Evolutionary conservation across 2,888 invertebrate species (phyloP), one percentile per base, ranked within the genome.

Genomic region (Acanthacorydalis orientalis): DNA sequence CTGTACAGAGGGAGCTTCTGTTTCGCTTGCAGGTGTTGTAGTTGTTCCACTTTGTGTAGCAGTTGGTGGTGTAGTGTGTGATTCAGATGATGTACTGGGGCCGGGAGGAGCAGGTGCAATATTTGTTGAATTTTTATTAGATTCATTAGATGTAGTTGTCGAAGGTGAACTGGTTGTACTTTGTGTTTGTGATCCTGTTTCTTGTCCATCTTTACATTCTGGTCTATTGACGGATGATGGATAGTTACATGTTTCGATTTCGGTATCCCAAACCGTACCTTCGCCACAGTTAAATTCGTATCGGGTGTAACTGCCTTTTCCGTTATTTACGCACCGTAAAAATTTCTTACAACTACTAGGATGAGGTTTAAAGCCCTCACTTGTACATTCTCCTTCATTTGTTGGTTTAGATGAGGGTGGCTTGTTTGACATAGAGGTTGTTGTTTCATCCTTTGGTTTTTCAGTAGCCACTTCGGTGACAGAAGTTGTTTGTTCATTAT

Each of bases 281-380:
- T 66, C 66, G 1, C 71, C 73, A 54, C 77, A 77, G 7, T 62
- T 64, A 51, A 73, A 77, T 8, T 72, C 68, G 47, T 72, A 68
- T 50, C 62, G 68, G 31, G 59, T 67, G 48, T 63, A 68, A 1
- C 61, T 61, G 3, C 67, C 68, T n/a, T 62, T 58, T 1, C 64
- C 67, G 49, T 68, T 60, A 42, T 64, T 58, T 0, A 68, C 67
- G 53, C 77, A 77, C 41, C 76, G 67, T 51, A 74, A 74, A 59
- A 77, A 77, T 54, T 73, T 75, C 11, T 61, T 68, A 51, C 77
- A 77, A 49, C 70, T 57, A 40, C 69, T 65, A 2, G 73, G 73
- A 57, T 78, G 69, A 1, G 77, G 70, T 64, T 73, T 77, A 55
- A 75, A 81, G 7, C 81, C 82, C 60, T 75, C 75, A 15, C 63